A percentile compares a stretch with the other conserved stretches of the same genome.
Conservation (phyloP, 2,797 vertebrate genomes). For the Lerista edwardsae region DNA sequence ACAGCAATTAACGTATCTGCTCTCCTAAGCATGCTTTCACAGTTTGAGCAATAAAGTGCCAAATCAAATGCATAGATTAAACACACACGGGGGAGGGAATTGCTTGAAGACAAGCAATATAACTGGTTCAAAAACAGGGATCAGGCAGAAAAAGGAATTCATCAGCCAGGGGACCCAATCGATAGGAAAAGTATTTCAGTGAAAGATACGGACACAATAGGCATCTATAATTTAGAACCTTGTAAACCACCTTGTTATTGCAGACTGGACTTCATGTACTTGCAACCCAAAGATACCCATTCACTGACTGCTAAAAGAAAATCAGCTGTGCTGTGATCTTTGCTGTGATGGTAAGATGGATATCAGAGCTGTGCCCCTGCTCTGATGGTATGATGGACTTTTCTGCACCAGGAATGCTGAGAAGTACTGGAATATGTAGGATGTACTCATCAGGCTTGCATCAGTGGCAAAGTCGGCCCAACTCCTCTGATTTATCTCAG, state of each 20-base stretch:
- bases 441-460: background rate
- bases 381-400: background rate
- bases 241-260: slow-evolving; percentile 18
- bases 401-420: background rate
- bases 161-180: slow-evolving; percentile 41
- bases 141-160: slow-evolving; percentile 20
- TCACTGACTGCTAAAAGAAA: background rate
- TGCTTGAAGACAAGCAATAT: slow-evolving; percentile 54
- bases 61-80: slow-evolving; percentile 56
- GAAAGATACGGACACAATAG: slow-evolving; percentile 29
- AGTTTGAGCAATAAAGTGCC: slow-evolving; percentile 55
- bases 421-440: background rate
- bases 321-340: accelerated
- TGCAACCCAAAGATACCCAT: slow-evolving; percentile 22
- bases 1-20: slow-evolving; percentile 65
- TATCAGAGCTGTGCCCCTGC: background rate
- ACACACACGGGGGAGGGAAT: slow-evolving; percentile 17
- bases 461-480: background rate
- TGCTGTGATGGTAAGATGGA: background rate
- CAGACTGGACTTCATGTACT: background rate
- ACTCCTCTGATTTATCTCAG: background rate
- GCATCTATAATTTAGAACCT: slow-evolving; percentile 46
- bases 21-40: slow-evolving; percentile 46
- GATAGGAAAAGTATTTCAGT: slow-evolving; percentile 23
- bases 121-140: slow-evolving; percentile 33